Conservation (phyloP, 2,797 vertebrate species). For the Glossophaga mutica region DNA sequence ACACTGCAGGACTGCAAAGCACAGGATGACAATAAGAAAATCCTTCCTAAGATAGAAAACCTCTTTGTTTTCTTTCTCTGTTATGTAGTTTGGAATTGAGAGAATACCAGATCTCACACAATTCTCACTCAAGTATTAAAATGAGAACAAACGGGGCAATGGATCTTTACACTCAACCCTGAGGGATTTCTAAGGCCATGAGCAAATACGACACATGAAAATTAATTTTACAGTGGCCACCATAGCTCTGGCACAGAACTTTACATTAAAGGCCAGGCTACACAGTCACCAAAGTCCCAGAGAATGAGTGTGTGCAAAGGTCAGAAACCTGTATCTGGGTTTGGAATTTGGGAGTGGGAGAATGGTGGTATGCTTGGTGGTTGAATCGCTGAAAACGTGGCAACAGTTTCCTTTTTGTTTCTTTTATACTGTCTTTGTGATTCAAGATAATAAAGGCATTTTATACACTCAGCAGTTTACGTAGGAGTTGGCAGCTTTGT, state of each 20-base stretch:
- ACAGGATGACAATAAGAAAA: neutral
- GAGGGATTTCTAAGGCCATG: neutral
- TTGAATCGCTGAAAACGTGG: slow-evolving; percentile 12
- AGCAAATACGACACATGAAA: neutral
- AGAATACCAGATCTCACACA: neutral
- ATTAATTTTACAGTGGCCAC: neutral
- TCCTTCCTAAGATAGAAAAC: neutral
- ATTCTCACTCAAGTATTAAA: neutral
- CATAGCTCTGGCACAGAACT: neutral
- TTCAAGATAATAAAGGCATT: neutral
- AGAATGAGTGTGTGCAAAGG: neutral
- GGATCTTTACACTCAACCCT: neutral
- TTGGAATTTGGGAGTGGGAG: neutral
- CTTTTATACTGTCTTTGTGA: neutral
- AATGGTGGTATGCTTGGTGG: neutral
- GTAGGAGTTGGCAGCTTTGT: slow-evolving; percentile 71
- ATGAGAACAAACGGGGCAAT: neutral
- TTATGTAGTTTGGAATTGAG: neutral
- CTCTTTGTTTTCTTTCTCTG: neutral
- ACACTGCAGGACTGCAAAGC: neutral
- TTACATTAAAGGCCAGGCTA: neutral
- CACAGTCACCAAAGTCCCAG: neutral
- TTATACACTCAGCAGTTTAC: slow-evolving; percentile 74
- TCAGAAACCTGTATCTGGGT: neutral
- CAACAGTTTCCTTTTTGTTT: neutral